These are phyloP conservation scores for Lycocerus yunnanus DNA, from an alignment of 2,888 invertebrate genomes.

Conservation along the genomic window DNA sequence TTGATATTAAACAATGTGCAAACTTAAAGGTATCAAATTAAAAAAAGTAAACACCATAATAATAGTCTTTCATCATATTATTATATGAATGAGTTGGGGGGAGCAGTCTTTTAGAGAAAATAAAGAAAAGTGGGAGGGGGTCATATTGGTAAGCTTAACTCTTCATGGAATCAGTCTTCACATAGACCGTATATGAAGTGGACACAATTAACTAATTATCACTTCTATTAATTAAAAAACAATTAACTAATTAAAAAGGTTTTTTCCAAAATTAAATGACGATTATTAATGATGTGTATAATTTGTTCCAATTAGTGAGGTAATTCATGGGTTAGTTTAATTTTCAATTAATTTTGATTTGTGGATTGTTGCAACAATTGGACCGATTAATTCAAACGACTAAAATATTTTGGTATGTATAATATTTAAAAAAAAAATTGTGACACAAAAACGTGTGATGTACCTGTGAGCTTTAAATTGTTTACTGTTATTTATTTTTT, in stretches of 20 bases:
- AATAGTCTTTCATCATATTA: slow-evolving; percentile 19
- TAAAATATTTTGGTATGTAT: neutral
- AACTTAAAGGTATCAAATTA: neutral
- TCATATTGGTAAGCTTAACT: slow-evolving; percentile 39
- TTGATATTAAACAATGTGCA: neutral
- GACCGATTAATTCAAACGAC: neutral
- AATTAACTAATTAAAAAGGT: neutral
- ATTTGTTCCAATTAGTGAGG: neutral
- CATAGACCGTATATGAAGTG: slow-evolving; percentile 41
- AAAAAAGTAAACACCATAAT: slow-evolving; percentile 19
- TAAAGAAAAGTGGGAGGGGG: slow-evolving; percentile 41
- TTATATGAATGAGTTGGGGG: slow-evolving; percentile 35
- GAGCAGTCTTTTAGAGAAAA: slow-evolving; percentile 38
- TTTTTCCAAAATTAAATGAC: neutral
- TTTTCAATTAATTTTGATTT: neutral
- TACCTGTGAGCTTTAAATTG: neutral
- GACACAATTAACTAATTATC: slow-evolving; percentile 42
- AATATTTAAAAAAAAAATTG: neutral
- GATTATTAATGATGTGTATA: neutral
- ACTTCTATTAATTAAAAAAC: slow-evolving; percentile 18
- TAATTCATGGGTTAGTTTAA: slow-evolving; percentile 3
- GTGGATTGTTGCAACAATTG: neutral
- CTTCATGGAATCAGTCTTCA: slow-evolving; percentile 42
- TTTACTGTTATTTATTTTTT: neutral
- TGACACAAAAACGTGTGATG: neutral